phyloP scores from a whole-genome alignment of 37 sponge, comb jelly and placozoan species.

The Bolinopsis microptera region DNA sequence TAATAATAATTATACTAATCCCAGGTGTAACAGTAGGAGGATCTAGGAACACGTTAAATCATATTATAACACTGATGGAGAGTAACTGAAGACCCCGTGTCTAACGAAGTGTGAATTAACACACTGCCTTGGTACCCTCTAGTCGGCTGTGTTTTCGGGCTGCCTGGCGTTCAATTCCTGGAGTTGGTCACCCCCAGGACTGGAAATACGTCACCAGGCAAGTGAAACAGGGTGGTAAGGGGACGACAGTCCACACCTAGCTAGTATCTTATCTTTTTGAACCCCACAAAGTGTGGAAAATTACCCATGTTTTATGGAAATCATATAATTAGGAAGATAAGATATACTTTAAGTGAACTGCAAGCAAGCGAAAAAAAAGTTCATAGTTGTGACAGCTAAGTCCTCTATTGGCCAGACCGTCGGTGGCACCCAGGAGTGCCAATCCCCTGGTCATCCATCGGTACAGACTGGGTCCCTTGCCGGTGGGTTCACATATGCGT shows the following conservation, averaged over 20 bases:
- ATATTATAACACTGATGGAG: background rate
- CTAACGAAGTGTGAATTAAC: background rate
- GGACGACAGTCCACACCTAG: constrained; percentile 55
- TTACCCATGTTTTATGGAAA: background rate
- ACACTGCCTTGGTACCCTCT: background rate
- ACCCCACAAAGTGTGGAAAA: no score
- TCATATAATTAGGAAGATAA: background rate
- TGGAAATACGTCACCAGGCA: background rate
- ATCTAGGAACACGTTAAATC: constrained; percentile 35
- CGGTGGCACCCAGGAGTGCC: constrained; percentile 45
- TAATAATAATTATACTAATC: no score
- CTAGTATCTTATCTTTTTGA: background rate
- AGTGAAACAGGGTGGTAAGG: constrained; percentile 5
- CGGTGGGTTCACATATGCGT: constrained; percentile 27
- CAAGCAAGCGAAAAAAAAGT: background rate
- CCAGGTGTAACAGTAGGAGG: no score
- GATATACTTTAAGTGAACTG: constrained; percentile 24
- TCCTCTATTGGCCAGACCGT: constrained; percentile 28
- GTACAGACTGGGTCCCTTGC: constrained; percentile 25
- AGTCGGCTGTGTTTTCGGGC: constrained; percentile 19
- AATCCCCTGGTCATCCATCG: constrained; percentile 40
- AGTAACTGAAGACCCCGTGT: constrained; percentile 19
- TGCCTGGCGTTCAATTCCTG: background rate
- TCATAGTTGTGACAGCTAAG: constrained; percentile 10
- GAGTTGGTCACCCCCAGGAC: background rate